These are phyloP conservation scores for Oegoconia quadripuncta DNA, from an alignment of 2,888 invertebrate genomes.

Conservation along the genomic window DNA sequence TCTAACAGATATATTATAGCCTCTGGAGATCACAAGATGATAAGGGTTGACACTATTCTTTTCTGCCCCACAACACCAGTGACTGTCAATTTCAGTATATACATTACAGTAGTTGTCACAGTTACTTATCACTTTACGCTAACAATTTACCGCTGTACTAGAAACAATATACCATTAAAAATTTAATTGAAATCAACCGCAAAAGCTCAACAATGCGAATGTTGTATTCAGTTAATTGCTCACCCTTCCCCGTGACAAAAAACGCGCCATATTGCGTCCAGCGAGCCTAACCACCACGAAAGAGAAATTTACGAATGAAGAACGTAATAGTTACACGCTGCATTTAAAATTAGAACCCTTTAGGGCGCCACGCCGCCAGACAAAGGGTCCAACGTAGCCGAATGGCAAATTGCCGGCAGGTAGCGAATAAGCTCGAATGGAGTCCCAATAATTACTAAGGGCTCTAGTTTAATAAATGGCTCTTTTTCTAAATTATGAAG, in stretches of 20 bases:
- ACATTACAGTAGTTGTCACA: too few relatives aligned
- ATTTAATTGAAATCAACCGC: conserved; percentile 59
- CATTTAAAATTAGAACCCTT: conserved; percentile 79
- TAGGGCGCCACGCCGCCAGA: conserved; percentile 78
- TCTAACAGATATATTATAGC: too few relatives aligned
- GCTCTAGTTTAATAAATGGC: conserved; percentile 76
- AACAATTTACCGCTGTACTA: neutral
- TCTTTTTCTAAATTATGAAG: conserved; percentile 75
- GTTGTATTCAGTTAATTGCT: conserved; percentile 69
- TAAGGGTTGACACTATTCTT: too few relatives aligned
- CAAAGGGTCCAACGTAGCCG: conserved; percentile 73
- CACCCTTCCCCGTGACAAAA: conserved; percentile 63
- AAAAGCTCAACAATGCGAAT: conserved; percentile 57
- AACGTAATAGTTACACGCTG: conserved; percentile 73
- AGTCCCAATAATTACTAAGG: conserved; percentile 73
- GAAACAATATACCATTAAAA: conserved; percentile 26
- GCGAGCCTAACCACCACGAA: conserved; percentile 72
- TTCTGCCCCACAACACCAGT: too few relatives aligned
- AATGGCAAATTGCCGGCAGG: conserved; percentile 78
- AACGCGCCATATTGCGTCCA: conserved; percentile 75
- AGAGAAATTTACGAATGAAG: conserved; percentile 75
- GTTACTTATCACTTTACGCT: too few relatives aligned
- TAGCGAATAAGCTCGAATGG: conserved; percentile 74
- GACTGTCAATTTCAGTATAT: too few relatives aligned
- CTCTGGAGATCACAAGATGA: too few relatives aligned